phyloP scores from a whole-genome alignment of 2,113 vertebrate genomes.

The Cariama cristata region DNA sequence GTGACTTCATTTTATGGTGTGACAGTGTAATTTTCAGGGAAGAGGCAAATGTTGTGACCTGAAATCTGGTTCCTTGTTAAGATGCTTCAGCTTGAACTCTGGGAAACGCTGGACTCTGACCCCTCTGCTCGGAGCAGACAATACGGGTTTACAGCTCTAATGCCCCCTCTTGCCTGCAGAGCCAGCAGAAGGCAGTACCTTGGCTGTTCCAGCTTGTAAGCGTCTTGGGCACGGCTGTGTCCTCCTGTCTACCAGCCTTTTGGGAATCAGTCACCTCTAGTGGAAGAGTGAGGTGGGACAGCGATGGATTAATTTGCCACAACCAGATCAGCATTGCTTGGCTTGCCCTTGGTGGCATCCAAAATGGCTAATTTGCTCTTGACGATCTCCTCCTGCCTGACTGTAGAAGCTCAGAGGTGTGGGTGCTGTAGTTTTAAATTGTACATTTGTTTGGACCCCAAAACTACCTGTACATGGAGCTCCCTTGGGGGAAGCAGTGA shows the following conservation, averaged over 20 bases:
- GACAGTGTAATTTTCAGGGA: not conserved
- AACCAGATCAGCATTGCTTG: not conserved
- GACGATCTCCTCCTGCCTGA: not conserved
- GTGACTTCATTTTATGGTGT: not conserved
- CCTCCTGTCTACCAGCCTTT: not conserved
- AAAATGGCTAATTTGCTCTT: not conserved
- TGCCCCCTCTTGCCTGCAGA: not conserved
- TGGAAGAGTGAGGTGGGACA: not conserved
- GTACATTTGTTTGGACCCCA: not conserved
- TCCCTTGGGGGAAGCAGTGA: not conserved
- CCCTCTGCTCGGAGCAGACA: fast-evolving
- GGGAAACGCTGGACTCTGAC: not conserved
- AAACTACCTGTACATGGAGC: not conserved
- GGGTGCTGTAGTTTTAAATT: not conserved
- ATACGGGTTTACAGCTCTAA: not conserved
- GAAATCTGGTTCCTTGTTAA: not conserved
- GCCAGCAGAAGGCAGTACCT: not conserved
- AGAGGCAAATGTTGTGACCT: not conserved
- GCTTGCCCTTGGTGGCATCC: not conserved
- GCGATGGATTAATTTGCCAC: not conserved
- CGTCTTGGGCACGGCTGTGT: not conserved
- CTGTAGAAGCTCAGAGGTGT: not conserved
- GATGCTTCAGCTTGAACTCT: not conserved
- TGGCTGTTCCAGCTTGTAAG: not conserved
- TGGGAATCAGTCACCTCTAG: not conserved